These are phyloP conservation scores for Pardalotus punctatus DNA, from an alignment of 2,113 vertebrate genomes.

Conservation along the genomic window DNA sequence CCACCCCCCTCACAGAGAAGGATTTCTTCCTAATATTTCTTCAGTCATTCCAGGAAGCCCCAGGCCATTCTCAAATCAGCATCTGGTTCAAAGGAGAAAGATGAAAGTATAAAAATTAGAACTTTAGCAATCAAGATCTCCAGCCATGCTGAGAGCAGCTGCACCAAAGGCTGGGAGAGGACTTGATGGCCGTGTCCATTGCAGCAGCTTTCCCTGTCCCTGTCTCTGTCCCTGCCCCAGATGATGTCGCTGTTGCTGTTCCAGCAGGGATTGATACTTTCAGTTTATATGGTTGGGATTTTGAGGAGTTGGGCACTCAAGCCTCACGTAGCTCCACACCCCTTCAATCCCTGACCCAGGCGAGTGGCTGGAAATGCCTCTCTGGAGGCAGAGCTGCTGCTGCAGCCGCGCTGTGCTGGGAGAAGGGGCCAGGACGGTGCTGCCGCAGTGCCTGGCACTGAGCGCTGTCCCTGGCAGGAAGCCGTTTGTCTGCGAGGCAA, in stretches of 20 bases:
- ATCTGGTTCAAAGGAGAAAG: background rate
- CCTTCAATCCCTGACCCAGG: background rate
- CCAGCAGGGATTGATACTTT: background rate
- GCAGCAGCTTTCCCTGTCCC: background rate
- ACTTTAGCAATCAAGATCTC: background rate
- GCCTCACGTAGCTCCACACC: background rate
- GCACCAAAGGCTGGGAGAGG: background rate
- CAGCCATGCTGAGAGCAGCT: background rate
- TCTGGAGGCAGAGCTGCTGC: rapidly evolving
- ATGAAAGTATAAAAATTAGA: background rate
- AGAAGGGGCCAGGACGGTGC: background rate
- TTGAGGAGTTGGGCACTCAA: background rate
- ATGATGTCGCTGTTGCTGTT: rapidly evolving
- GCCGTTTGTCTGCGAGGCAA: constrained; percentile 11
- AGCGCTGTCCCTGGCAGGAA: constrained; percentile 45
- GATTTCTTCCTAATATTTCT: background rate
- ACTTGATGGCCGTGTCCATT: rapidly evolving
- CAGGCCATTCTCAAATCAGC: background rate
- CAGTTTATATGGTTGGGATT: background rate
- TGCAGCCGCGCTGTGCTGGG: background rate
- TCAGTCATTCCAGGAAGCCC: background rate
- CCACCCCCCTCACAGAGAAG: background rate
- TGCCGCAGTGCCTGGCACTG: background rate
- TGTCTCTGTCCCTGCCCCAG: background rate
- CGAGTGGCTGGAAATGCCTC: background rate